Base-by-base conservation (phyloP, 1,140 invertebrate genomes). In the Megalopta genalis region DNA sequence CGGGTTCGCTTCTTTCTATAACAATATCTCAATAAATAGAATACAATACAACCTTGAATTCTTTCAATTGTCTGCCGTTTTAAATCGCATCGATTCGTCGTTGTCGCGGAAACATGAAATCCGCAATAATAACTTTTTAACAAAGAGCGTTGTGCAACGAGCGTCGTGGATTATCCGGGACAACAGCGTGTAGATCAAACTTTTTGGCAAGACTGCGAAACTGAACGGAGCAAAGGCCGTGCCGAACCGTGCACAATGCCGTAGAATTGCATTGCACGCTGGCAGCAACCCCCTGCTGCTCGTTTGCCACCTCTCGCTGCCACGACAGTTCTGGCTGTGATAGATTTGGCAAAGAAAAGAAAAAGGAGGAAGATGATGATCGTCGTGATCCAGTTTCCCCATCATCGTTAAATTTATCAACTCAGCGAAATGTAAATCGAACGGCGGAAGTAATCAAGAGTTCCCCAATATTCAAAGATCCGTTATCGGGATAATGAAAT, bases 401-500 rank as follows among this genome's bases (percentile, higher is more conserved):
- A 59, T 77, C 76, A 68, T 77, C 76, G 76, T 77, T 77, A 77
- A 77, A 71, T 77, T 77, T 63, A 77, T 77, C 76, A 71, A 77
- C 76, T 77, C 76, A 77, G 76, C 67, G 76, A 77, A 77, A 77
- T 77, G 76, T 71, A 68, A 77, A 77, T 71, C 27, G 76, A 77
- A 77, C 67, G 76, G 76, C 60, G 68, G 76, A 77, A 77, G 76
- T 77, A 77, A 77, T 77, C 76, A 77, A 63, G 67, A 77, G 76
- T 77, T 77, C 60, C 42, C 76, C 76, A 71, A 77, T 77, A 77
- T 77, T 77, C 68, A 77, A 77, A 77, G 76, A 77, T 77, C 76
- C 76, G 76, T 77, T 77, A 77, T 77, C 76, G 37, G 76, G 68
- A 77, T 77, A 77, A 77, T 77, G 76, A 77, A 77, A 77, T 77